Base-by-base conservation (phyloP, 2,888 invertebrate genomes). In the Odiellus spinosus region DNA sequence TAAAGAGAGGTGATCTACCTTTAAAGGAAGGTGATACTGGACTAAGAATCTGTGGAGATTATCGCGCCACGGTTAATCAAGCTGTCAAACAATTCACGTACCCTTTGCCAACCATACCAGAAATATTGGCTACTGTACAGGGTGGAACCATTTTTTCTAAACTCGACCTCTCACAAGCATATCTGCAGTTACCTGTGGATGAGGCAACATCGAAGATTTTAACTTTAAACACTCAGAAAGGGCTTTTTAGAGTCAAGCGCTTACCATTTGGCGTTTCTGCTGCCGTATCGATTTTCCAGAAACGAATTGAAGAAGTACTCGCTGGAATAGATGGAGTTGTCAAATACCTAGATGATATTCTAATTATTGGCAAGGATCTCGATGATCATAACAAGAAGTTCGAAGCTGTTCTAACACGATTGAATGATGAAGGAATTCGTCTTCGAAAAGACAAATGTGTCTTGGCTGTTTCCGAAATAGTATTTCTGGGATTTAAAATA, bases 241-340 rank as follows among this genome's bases (percentile, higher is more conserved):
- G 48, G 11, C 38, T 43, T 11, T 49, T 49, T 32, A 17, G 34
- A 35, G 50, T 48, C 14, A 45, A 47, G 5, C 26, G 55, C n/a
- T 43, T 55, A n/a, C 50, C 47, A 14, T 55, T 52, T 45, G 54
- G 54, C 10, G 51, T 64, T 15, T 56, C 59, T 4, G 59, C 55
- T 21, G 61, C 59, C 3, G 61, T 61, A 0, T 58, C 59, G 3
- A 60, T 61, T 46, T 64, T 64, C 47, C 61, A 65, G 55, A 56
- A 56, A 47, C 45, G 59, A 1, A 64, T 65, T 58, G 55, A 56
- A 3, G 49, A 43, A 19, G 18, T 55, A 2, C 21, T 55, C 11
- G 35, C 48, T 12, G 50, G 49, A 10, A 2, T 56, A 2, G 39
- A 39, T 3, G 50, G 52, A 19, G 54, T 49, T 19, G 39, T 45